Base-by-base conservation (phyloP, 2,888 invertebrate genomes). In the Hoplodrina blanda region DNA sequence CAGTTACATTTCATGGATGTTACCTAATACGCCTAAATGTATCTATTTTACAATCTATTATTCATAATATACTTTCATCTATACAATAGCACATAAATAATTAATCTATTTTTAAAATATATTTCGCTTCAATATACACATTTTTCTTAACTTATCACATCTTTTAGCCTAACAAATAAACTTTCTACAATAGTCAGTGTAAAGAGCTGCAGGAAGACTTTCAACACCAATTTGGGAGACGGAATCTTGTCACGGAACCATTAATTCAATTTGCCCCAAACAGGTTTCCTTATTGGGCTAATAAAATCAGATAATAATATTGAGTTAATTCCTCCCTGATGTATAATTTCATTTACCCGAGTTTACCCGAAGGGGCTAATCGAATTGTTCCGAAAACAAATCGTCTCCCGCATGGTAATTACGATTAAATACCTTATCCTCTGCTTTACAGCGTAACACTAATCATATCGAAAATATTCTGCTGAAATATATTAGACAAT, bases 201-300 rank as follows among this genome's bases (percentile, higher is more conserved):
- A 96, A 90, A 96, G 96, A 96, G 96, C 96, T 96, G 96, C 94
- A 94, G 96, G 96, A 96, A 96, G 95, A 96, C 96, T 88, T 95
- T 91, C 87, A 91, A 95, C 95, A 86, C 94, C 94, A 91, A 89
- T 77, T 71, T 69, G 78, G 71, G 82, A 85, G 85, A 77, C 66
- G 50, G 25, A 73, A 60, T 52, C 65, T 74, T 57, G 61, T 73
- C 57, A 33, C 62, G 70, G 56, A 84, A 73, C 30, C 20, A 6
- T 53, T 76, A 71, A 77, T 72, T 81, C 63, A 67, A 85, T 84
- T 77, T 75, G 61, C 60, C 70, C 65, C 62, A 62, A 80, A 67
- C 71, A 65, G 65, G 70, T 75, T 82, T 73, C 67, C 55, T 69
- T 67, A 54, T 59, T 49, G 53, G 61, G 46, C 65, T 62, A 76